Evolutionary conservation across 2,888 invertebrate genomes (phyloP), one percentile per base, ranked within the genome.

Genomic region (Argyra leucocephala): DNA sequence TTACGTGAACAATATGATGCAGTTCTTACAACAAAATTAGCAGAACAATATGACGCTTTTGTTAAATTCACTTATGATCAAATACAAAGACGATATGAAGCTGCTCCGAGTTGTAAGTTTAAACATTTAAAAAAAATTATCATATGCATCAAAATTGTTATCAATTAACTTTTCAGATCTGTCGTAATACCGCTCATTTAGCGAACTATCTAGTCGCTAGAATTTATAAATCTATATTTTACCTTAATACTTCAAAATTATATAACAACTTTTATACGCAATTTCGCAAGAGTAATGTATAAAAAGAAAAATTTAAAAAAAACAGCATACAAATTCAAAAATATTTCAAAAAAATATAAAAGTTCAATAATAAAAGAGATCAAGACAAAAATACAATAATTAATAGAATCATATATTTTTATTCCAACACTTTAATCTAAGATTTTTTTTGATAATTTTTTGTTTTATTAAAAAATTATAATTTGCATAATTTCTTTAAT

Each of bases 1-100:
- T 88, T 99, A 72, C 88, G 95, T 76, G 90, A 93, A 76, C 95
- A 97, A 81, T 98, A 97, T 79, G 96, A 98, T 81, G 86, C 89
- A 70, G 94, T 95, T 73, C 85, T 99, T 74, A 91, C 89, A 78
- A 86, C 86, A 78, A 97, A 97, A 82, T 86, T 99, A 72, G 93
- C 96, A 68, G 98, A 99, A 83, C 97, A 98, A 82, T 98, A 98
- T 78, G 97, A 98, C 81, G 93, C 96, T 76, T 99, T 98, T 81
- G 95, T 97, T 69, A 95, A 95, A 82, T 98, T 98, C 82, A 97
- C 97, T 73, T 90, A 93, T 74, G 98, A 99, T 83, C 97, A 98
- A 85, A 91, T 98, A 76, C 91, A 91, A 77, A 89, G 86, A 81
- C 85, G 86, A 74, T 88, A 83, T 71, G 80, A 80, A 75, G 80